Base-by-base conservation (phyloP, 2,797 vertebrate species). In the Discoglossus pictus region DNA sequence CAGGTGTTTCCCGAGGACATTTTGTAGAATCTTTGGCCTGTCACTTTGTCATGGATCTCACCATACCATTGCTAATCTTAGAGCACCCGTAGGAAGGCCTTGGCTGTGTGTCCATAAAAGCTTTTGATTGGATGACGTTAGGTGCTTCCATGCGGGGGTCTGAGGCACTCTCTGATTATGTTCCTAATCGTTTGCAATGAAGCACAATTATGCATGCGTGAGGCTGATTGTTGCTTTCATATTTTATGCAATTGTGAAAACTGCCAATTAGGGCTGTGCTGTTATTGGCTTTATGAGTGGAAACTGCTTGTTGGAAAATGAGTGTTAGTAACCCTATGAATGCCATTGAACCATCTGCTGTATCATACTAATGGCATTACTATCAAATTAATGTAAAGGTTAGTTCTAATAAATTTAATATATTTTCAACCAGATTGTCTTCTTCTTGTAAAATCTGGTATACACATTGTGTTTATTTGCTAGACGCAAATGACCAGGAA, bases 201-300 rank as follows among this genome's bases (percentile, higher is more conserved):
- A 78, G 76, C 74, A 78, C 20, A 73, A 79, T 77, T 79, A 79
- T 81, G 74, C 78, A 76, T 76, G 73, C 68, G 53, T 9, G 21
- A 53, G 6, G 75, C 75, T 81, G 79, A 81, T 80, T 74, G 78
- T 74, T 78, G 73, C 74, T 75, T 71, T 82, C 78, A 79, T 77
- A 78, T 77, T 78, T 79, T 77, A 79, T 83, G 76, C 79, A 64
- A 65, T 72, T 79, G 76, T 78, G 72, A 74, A 73, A 80, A 79
- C 75, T 65, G 27, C 73, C 77, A 81, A 79, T 83, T 82, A 80
- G 62, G 38, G 53, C 53, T 6, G 24, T 25, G 16, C 52, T 67
- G n/a, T 54, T 61, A 61, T 73, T 18, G 61, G 73, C 76, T 76
- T 75, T 75, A 66, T 75, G 61, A 75, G 72, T 71, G 72, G 71